Conservation (phyloP, 2,797 vertebrate genomes). For the Scarus forsteni region DNA sequence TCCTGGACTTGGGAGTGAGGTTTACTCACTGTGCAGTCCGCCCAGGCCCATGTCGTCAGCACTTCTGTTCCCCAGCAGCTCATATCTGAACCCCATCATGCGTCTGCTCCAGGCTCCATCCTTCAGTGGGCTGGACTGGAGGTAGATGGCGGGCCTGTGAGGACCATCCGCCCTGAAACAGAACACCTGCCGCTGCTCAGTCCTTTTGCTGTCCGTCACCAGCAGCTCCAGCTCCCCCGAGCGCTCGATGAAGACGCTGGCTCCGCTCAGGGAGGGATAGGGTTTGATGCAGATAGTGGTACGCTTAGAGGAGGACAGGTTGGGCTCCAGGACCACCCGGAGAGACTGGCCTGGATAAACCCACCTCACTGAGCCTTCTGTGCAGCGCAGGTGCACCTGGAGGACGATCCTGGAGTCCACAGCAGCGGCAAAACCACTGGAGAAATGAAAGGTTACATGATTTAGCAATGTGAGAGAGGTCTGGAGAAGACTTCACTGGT, state of each 20-base stretch:
- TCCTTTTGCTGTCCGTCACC: conserved; percentile 60
- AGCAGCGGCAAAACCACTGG: conserved; percentile 80
- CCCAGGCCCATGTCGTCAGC: conserved; percentile 39
- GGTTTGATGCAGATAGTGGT: conserved; percentile 84
- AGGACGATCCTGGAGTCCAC: conserved; percentile 76
- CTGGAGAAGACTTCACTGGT: background rate
- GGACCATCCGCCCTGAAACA: conserved; percentile 78
- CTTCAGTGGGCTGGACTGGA: conserved; percentile 81
- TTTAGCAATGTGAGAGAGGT: background rate
- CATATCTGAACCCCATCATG: conserved; percentile 84
- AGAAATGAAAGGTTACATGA: background rate
- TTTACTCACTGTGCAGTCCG: conserved; percentile 72
- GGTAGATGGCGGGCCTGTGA: conserved; percentile 79
- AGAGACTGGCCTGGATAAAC: conserved; percentile 83
- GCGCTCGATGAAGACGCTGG: conserved; percentile 81
- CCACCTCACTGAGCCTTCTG: conserved; percentile 85
- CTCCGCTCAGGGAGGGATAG: conserved; percentile 74
- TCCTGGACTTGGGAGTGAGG: no score
- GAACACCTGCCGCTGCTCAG: conserved; percentile 68
- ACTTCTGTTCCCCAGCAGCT: conserved; percentile 81
- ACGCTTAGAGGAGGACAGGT: conserved; percentile 66
- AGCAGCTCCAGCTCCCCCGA: conserved; percentile 79
- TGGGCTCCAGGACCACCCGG: conserved; percentile 84
- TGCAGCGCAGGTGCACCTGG: conserved; percentile 86
- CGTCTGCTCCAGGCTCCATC: conserved; percentile 70